Conservation (phyloP, 2,797 vertebrate species). For the Microctenopoma steveboyesi region DNA sequence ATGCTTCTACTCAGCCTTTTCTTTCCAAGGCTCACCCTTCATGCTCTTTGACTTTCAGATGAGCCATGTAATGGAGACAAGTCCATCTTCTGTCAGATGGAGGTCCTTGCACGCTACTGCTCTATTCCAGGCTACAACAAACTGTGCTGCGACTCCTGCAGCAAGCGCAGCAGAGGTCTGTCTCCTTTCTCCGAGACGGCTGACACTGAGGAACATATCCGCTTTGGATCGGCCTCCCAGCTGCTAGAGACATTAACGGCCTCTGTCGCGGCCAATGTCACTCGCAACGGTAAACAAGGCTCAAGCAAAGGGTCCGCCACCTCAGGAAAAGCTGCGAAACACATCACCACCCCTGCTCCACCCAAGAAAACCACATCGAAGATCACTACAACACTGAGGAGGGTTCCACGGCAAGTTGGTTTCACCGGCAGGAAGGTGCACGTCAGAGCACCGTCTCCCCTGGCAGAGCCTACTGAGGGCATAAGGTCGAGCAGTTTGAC, state of each 20-base stretch:
- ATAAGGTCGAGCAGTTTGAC: slow-evolving; percentile 66
- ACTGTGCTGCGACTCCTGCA: slow-evolving; percentile 94
- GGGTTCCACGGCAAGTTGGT: slow-evolving; percentile 46
- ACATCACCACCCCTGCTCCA: slow-evolving; percentile 48
- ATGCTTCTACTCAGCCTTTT: background rate
- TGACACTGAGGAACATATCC: slow-evolving; percentile 74
- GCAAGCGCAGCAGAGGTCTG: slow-evolving; percentile 79
- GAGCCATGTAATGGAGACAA: slow-evolving; percentile 94
- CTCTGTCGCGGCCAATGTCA: slow-evolving; percentile 52
- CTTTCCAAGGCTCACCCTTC: background rate
- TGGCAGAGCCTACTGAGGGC: slow-evolving; percentile 53
- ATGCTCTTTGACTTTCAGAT: slow-evolving; percentile 81
- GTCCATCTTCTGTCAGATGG: slow-evolving; percentile 99
- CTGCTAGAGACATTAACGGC: slow-evolving; percentile 76
- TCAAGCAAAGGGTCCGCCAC: slow-evolving; percentile 23
- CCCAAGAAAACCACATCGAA: slow-evolving; percentile 57
- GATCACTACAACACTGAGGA: slow-evolving; percentile 63
- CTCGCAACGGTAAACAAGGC: slow-evolving; percentile 49
- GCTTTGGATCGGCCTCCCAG: slow-evolving; percentile 78
- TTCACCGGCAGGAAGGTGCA: slow-evolving; percentile 54
- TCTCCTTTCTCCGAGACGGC: slow-evolving; percentile 81
- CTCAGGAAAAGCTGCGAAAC: slow-evolving; percentile 24
- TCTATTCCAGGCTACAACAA: slow-evolving; percentile 96
- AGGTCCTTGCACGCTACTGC: slow-evolving; percentile 95
- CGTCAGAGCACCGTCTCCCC: slow-evolving; percentile 13